Conservation (phyloP, 2,113 vertebrate species). For the Pogona vitticeps region DNA sequence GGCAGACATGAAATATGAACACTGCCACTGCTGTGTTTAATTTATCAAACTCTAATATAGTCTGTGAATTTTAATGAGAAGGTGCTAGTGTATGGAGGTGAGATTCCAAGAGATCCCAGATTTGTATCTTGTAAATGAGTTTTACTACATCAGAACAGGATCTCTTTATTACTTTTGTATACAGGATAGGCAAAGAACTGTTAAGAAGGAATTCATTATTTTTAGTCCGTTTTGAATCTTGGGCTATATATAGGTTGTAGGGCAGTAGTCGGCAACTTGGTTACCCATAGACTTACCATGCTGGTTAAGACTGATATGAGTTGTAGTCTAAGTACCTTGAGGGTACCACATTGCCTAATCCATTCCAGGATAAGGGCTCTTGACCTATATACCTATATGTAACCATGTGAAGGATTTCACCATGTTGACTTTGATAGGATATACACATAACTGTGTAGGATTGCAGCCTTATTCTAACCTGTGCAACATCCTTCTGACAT, state of each 20-base stretch:
- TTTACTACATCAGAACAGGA: neutral
- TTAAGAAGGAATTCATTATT: neutral
- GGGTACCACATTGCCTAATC: no score
- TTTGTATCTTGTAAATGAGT: neutral
- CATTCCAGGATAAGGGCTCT: neutral
- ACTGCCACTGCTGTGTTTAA: neutral
- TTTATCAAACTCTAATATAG: conserved; percentile 33
- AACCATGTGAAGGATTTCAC: neutral
- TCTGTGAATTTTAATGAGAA: conserved; percentile 28
- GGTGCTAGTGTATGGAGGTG: conserved; percentile 35
- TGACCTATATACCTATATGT: neutral
- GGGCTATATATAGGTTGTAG: neutral
- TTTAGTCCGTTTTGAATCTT: neutral
- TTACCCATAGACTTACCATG: neutral
- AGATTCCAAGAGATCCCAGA: neutral
- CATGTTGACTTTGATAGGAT: neutral
- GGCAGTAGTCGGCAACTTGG: neutral
- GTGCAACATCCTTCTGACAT: neutral
- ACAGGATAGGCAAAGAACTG: neutral
- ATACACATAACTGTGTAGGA: neutral
- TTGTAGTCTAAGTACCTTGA: neutral
- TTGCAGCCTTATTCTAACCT: neutral
- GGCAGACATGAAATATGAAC: neutral
- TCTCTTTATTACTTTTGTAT: neutral
- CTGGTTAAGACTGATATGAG: neutral